Evolutionary conservation across 2,888 invertebrate genomes (phyloP).

Genomic region (Limnephilus marmoratus): DNA sequence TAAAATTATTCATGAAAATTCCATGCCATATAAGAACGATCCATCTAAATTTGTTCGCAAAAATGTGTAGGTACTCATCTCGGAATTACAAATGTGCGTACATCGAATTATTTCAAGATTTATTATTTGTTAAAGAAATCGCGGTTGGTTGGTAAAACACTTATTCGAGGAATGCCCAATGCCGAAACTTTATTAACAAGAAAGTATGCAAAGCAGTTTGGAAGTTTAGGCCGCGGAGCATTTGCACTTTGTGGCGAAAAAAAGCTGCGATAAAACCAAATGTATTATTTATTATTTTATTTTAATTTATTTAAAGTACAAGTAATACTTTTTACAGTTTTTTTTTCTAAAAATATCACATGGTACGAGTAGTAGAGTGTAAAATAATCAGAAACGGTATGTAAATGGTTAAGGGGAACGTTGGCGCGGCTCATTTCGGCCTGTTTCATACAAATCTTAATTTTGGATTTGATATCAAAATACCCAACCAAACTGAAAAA

Average conservation of each 20-base stretch:
- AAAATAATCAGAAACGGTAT: no score
- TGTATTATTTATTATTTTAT: background rate
- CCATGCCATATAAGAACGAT: background rate
- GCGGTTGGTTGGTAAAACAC: background rate
- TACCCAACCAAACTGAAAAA: no score
- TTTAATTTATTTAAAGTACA: no score
- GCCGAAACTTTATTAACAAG: slow-evolving; percentile 14
- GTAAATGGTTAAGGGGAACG: no score
- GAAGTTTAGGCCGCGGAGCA: background rate
- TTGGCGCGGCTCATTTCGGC: no score
- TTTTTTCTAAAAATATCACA: no score
- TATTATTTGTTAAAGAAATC: background rate
- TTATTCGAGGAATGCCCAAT: background rate
- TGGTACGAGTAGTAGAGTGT: no score
- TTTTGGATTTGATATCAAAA: no score
- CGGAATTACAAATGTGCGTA: background rate
- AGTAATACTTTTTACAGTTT: no score
- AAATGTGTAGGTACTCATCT: background rate
- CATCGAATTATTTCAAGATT: background rate
- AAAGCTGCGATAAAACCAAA: background rate
- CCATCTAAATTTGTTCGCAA: background rate
- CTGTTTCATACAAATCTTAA: no score
- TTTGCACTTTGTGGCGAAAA: background rate
- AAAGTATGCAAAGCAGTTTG: slow-evolving; percentile 24
- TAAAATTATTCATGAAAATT: background rate